Evolutionary conservation across 1,140 invertebrate genomes (phyloP).

Genomic region (Galleria mellonella): DNA sequence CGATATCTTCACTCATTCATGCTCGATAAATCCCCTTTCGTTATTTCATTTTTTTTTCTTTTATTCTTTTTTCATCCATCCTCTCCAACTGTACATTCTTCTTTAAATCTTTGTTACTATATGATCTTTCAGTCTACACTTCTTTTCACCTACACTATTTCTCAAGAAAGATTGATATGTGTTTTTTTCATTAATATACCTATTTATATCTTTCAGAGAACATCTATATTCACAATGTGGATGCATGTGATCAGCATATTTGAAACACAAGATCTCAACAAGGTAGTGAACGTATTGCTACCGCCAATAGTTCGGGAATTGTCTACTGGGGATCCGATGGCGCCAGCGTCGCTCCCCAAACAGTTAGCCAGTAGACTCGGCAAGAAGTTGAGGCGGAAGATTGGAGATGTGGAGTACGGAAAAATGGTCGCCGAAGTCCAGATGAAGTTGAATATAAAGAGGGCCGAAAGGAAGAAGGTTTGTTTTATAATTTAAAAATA

Average conservation of each 20-base stretch:
- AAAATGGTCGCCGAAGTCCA: conserved; percentile 69
- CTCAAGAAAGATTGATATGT: no score
- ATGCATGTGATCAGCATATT: conserved; percentile 42
- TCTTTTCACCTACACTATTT: no score
- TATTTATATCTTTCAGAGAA: conserved; percentile 34
- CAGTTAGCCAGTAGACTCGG: conserved; percentile 45
- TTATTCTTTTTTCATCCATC: no score
- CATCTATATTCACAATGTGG: conserved; percentile 57
- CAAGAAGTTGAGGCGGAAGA: conserved; percentile 52
- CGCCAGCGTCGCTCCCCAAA: conserved; percentile 29
- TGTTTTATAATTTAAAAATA: no score
- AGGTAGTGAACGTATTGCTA: conserved; percentile 39
- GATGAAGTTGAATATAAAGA: conserved; percentile 76
- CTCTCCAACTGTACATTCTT: no score
- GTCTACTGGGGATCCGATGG: conserved; percentile 40
- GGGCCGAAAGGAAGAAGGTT: conserved; percentile 79
- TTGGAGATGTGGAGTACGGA: conserved; percentile 56
- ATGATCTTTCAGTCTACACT: no score
- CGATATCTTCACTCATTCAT: no score
- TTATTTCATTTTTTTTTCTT: no score
- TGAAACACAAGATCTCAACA: conserved; percentile 27
- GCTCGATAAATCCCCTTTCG: no score
- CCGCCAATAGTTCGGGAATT: conserved; percentile 57
- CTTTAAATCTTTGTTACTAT: no score
- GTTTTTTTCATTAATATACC: no score